Evolutionary conservation across 2,888 invertebrate genomes (phyloP), one percentile per base, ranked within the genome.

Genomic region (Chrysodeixis includens): DNA sequence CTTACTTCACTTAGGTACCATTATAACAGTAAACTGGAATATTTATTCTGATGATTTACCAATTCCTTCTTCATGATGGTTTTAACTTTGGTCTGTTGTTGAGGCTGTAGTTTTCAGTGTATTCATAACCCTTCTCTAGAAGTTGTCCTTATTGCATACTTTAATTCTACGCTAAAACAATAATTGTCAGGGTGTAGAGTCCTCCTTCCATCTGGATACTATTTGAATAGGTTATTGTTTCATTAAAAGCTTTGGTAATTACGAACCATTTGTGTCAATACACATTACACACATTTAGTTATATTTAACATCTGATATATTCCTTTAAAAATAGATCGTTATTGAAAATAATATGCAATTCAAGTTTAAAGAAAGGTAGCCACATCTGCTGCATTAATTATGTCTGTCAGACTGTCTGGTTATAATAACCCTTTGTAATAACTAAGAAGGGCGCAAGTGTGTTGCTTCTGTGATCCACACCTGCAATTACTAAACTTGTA

Each of bases 321-420:
- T 32, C 10, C 32, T 32, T 30, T 32, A 10, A 10, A 32, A 7
- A 32, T 32, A 10, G 32, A 32, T 32, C 9, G 35, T 14, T 35
- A 26, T 54, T 62, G 14, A 14, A 8, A 12, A 55, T 55, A 22
- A 35, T 40, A 20, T 20, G 35, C 10, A 22, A 10, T 56, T 51
- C 30, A 14, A 44, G 46, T 4, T 9, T 20, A 30, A n/a, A 44
- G 7, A 30, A n/a, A 44, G 26, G 57, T 16, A 64, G 3, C 26
- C 26, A 26, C 35, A 65, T 62, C 51, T 69, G 56, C 51, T 54
- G 52, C 49, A 55, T 57, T 62, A 40, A 71, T 66, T 59, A 57
- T 40, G 26, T 46, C 40, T 71, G 52, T 22, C 52, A 62, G 52
- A 46, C 46, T 55, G 56, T 60, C 72, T 57, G 52, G 51, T 40